Conservation (phyloP, 2,888 invertebrate genomes). For the Xylota segnis region DNA sequence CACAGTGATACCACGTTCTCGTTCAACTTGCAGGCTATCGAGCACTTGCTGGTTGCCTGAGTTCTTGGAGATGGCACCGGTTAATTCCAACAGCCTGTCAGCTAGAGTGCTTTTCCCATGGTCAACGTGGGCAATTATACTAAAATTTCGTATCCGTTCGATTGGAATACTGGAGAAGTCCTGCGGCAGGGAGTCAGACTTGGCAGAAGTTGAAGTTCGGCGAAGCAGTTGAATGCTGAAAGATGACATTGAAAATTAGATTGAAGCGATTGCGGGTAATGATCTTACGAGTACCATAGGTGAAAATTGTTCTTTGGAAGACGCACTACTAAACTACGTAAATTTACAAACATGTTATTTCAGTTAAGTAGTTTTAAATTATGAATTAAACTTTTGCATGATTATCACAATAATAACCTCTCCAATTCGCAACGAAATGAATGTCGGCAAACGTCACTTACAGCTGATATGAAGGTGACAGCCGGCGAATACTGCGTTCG, state of each 20-base stretch:
- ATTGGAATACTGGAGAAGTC: constrained; percentile 80
- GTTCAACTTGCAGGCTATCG: constrained; percentile 93
- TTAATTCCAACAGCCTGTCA: constrained; percentile 96
- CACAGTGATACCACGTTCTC: constrained; percentile 98
- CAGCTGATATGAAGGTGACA: neutral
- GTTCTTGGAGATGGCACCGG: constrained; percentile 91
- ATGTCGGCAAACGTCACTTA: neutral
- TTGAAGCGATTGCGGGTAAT: too few relatives aligned
- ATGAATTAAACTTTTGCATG: neutral
- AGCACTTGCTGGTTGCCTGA: constrained; percentile 89
- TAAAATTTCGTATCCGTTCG: constrained; percentile 92
- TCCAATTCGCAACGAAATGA: neutral
- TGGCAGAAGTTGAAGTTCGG: constrained; percentile 18
- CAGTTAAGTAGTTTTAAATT: neutral
- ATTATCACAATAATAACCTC: neutral
- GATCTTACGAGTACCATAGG: constrained; percentile 1
- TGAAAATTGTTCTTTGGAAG: constrained; percentile 20
- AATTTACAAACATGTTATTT: constrained; percentile 30
- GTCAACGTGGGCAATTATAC: constrained; percentile 99
- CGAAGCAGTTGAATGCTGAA: constrained; percentile 29
- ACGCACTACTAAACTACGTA: constrained; percentile 12
- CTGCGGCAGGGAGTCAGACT: constrained; percentile 42
- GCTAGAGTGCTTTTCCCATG: constrained; percentile 99
- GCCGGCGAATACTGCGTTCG: neutral
- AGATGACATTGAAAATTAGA: neutral